Base-by-base conservation (phyloP, 2,113 vertebrate genomes). In the Dipodomys merriami region DNA sequence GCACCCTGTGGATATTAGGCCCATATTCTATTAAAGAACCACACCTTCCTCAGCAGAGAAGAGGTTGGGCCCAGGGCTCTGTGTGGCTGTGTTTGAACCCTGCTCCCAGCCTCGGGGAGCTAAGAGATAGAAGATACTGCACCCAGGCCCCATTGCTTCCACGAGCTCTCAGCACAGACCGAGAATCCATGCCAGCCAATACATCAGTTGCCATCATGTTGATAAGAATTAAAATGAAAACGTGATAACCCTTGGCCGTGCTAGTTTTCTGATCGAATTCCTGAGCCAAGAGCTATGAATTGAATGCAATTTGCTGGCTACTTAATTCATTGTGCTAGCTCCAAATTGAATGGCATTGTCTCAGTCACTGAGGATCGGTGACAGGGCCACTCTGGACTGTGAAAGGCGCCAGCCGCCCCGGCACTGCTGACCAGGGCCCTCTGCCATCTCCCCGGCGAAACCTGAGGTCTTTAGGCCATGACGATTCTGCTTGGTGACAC, bases 251-350 rank as follows among this genome's bases (percentile, higher is more conserved):
- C 60, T 35, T 53, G 0, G 1, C 0, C 0, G 29, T 29, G 46
- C 83, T 77, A 1, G 29, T 73, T 88, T 90, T 74, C 76, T 44
- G 67, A 86, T 0, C 53, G n/a, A 71, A 49, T 33, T 69, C 77
- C 46, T 44, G 65, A 82, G 33, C 68, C 71, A 85, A 92, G 83
- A 64, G 62, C 76, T 71, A 46, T 71, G 84, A 72, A 44, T 39
- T 92, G 74, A 93, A 93, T 71, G 82, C 88, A 92, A 90, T 92
- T 91, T 91, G 79, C 30, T 88, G 77, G 89, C 72, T 79, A 72
- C 83, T 94, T 91, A 95, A 93, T 95, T 87, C 93, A 96, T 96
- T 77, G 82, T 11, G 78, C 76, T 53, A 80, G 7, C 71, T 33
- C 81, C 71, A 94, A 93, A 94, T 68, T 83, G 83, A 87, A 89